These are phyloP conservation scores for Boloria euphrosyne DNA, from an alignment of 2,888 invertebrate species.

Conservation along the genomic window DNA sequence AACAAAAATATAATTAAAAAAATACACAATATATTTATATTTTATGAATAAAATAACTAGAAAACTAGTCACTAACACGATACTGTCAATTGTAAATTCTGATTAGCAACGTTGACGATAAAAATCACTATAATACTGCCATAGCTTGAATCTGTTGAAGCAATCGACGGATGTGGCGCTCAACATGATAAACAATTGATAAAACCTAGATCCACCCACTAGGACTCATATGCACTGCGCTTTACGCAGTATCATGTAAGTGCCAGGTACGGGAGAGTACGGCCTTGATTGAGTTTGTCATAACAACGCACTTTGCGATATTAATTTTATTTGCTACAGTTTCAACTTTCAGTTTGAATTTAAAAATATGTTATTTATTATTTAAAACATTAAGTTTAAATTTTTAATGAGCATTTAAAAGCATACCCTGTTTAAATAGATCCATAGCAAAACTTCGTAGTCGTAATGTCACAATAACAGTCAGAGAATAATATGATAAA, in stretches of 20 bases:
- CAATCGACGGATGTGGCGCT: constrained; percentile 34
- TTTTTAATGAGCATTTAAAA: background rate
- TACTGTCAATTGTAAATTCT: constrained; percentile 16
- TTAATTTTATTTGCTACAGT: constrained; percentile 5
- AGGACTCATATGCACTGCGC: constrained; percentile 50
- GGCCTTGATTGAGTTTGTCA: constrained; percentile 74
- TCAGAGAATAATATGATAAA: too few species aligned
- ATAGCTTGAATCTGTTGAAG: constrained; percentile 26
- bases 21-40: too few species aligned
- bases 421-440: constrained; percentile 61
- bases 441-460: constrained; percentile 51
- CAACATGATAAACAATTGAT: constrained; percentile 55
- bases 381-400: too few species aligned
- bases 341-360: constrained; percentile 2
- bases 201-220: constrained; percentile 70
- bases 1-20: too few species aligned
- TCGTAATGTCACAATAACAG: constrained; percentile 34
- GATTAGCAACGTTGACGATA: constrained; percentile 19
- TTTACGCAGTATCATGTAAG: constrained; percentile 50
- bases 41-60: too few species aligned
- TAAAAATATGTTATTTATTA: background rate
- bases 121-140: constrained; percentile 28
- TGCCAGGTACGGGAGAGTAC: constrained; percentile 72
- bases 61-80: too few species aligned
- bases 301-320: constrained; percentile 35